phyloP scores from a whole-genome alignment of 1,140 invertebrate species.

The Conopomorpha cramerella region DNA sequence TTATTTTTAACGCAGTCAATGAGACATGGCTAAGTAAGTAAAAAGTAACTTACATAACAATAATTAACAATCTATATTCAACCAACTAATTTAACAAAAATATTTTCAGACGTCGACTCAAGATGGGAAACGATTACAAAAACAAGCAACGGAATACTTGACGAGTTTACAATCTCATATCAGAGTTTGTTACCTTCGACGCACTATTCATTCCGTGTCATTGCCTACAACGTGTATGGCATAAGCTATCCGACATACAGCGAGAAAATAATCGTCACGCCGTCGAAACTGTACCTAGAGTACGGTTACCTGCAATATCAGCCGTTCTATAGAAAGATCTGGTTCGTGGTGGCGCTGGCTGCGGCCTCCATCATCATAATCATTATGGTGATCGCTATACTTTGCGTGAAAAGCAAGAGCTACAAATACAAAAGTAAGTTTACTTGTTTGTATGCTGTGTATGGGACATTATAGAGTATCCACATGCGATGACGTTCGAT shows the following conservation, averaged over 20 bases:
- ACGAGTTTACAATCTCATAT: conserved; percentile 86
- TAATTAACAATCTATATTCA: neutral
- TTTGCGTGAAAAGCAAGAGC: conserved; percentile 95
- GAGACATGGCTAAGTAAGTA: conserved; percentile 77
- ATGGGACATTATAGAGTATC: too few relatives aligned
- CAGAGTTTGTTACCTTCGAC: conserved; percentile 89
- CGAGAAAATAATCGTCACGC: conserved; percentile 82
- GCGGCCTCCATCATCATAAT: conserved; percentile 90
- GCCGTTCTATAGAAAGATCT: conserved; percentile 93
- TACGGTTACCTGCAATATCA: conserved; percentile 86
- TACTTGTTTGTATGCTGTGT: too few relatives aligned
- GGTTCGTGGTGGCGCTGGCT: conserved; percentile 95
- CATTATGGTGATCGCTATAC: conserved; percentile 88
- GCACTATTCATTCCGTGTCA: conserved; percentile 89
- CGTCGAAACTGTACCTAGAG: conserved; percentile 87
- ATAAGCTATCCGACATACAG: conserved; percentile 90
- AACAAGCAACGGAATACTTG: conserved; percentile 80
- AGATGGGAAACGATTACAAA: conserved; percentile 85
- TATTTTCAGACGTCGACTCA: conserved; percentile 71
- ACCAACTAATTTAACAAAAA: conserved; percentile 1
- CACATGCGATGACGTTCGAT: too few relatives aligned
- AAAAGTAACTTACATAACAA: too few relatives aligned
- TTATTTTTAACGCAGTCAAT: conserved; percentile 63
- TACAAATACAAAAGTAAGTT: conserved; percentile 95
- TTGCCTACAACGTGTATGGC: conserved; percentile 91